Evolutionary conservation across 2,797 vertebrate genomes (phyloP).

Genomic region (Rhodeus uyekii): DNA sequence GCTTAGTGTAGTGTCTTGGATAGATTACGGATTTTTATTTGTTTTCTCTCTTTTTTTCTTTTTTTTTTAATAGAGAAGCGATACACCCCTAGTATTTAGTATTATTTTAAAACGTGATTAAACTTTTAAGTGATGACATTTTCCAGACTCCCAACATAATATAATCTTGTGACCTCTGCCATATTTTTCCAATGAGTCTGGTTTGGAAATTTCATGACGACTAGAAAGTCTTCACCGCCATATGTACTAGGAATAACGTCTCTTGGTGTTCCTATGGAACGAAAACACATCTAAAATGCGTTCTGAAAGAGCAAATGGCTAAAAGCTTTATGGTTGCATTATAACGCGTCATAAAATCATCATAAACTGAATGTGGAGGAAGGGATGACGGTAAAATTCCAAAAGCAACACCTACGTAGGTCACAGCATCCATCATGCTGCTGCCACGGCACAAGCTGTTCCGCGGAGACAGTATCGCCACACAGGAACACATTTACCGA

Average conservation of each 20-base stretch:
- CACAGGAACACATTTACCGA: constrained; percentile 46
- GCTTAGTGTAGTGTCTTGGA: no score
- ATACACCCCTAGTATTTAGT: no score
- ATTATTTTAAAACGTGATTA: no score
- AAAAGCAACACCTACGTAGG: constrained; percentile 18
- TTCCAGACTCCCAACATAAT: no score
- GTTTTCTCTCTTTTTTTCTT: no score
- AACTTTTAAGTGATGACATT: no score
- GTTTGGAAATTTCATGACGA: not conserved
- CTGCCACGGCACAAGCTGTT: constrained; percentile 26
- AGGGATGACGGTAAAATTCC: constrained; percentile 38
- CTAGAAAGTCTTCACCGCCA: not conserved
- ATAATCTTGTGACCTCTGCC: not conserved
- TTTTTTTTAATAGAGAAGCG: no score
- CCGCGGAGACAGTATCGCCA: not conserved
- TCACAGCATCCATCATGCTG: constrained; percentile 7
- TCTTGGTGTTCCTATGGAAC: not conserved
- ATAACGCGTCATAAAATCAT: constrained; percentile 32
- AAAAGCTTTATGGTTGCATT: constrained; percentile 45
- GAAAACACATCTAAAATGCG: not conserved
- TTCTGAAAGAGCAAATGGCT: constrained; percentile 21
- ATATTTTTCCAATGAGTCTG: not conserved
- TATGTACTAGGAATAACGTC: not conserved
- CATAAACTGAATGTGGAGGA: constrained; percentile 4
- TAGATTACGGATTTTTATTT: no score